Evolutionary conservation across 2,888 invertebrate species (phyloP).

Genomic region (Busseola fusca): DNA sequence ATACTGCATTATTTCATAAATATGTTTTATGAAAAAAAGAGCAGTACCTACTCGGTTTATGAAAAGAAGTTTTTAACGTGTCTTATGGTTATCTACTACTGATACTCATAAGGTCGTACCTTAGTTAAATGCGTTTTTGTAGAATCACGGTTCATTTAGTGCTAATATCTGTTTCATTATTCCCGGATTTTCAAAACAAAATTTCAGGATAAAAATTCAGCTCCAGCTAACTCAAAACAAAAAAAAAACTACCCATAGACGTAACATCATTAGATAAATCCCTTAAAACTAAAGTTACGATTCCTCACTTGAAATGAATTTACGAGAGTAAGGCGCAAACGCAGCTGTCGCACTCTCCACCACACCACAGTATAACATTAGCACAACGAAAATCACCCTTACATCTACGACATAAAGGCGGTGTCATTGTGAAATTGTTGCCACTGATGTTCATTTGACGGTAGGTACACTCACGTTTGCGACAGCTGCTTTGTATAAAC

Average conservation of each 20-base stretch:
- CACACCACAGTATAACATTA: background rate
- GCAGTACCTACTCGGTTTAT: background rate
- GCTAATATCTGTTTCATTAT: background rate
- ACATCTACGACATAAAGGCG: background rate
- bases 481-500: conserved; percentile 66
- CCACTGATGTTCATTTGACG: background rate
- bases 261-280: conserved; percentile 53
- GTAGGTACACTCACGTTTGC: conserved; percentile 58
- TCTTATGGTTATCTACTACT: background rate
- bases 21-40: background rate
- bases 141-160: background rate
- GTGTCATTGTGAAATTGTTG: background rate
- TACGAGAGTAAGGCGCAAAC: conserved; percentile 68
- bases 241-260: conserved; percentile 13
- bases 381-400: background rate
- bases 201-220: background rate
- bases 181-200: background rate
- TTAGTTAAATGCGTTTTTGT: background rate
- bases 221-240: background rate
- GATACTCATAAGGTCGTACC: background rate
- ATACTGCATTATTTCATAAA: background rate
- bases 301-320: conserved; percentile 64
- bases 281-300: conserved; percentile 57
- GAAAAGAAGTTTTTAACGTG: background rate
- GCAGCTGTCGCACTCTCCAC: conserved; percentile 70